phyloP scores from a whole-genome alignment of 2,888 invertebrate genomes.

The Vesta saturnalis region DNA sequence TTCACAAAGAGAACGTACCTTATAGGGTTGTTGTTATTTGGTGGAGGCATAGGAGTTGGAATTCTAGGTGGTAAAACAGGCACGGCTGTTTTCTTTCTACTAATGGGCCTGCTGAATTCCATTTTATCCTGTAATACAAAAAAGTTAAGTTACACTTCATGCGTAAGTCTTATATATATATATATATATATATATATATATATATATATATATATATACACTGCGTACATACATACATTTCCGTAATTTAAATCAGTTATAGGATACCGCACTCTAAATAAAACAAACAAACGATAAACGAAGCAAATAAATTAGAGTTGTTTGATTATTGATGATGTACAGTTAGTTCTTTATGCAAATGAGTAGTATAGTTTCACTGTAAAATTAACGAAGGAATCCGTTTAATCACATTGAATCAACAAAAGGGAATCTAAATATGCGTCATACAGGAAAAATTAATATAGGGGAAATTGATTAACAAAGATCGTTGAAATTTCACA shows the following conservation, averaged over 20 bases:
- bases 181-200: too few relatives aligned
- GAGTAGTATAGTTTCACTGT: neutral
- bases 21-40: slow-evolving; percentile 62
- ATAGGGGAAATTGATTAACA: neutral
- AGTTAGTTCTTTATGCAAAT: neutral
- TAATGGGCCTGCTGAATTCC: slow-evolving; percentile 44
- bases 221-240: too few relatives aligned
- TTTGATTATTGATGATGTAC: neutral
- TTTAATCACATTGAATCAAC: neutral
- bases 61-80: slow-evolving; percentile 67
- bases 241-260: neutral
- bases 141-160: too few relatives aligned
- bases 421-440: slow-evolving; percentile 1
- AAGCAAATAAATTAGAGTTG: neutral
- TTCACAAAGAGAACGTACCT: slow-evolving; percentile 55
- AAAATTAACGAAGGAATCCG: neutral
- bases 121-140: slow-evolving; percentile 24
- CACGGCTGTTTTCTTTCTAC: slow-evolving; percentile 60
- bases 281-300: neutral
- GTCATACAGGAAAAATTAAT: neutral
- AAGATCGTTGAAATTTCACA: neutral
- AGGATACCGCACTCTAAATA: neutral
- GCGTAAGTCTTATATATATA: too few relatives aligned
- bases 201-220: too few relatives aligned
- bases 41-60: slow-evolving; percentile 67